Base-by-base conservation (phyloP, 2,113 vertebrate species). In the Amblyopsis rosae region DNA sequence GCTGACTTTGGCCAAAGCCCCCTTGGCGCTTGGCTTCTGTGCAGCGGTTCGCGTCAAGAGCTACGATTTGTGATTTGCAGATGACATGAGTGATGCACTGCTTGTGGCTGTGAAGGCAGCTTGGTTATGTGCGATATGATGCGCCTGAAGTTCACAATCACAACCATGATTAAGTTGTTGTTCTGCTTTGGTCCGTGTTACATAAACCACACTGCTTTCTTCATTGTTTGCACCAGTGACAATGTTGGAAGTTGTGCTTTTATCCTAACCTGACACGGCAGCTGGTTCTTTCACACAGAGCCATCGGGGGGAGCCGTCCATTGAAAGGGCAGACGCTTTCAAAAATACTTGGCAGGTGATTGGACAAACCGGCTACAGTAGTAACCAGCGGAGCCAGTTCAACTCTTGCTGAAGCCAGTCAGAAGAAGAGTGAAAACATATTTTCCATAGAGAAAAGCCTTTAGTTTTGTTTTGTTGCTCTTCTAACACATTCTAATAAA, bases 1-100 rank as follows among this genome's bases (percentile, higher is more conserved):
- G 93, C 92, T 86, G 93, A 94, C 92, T 93, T 89, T 88, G 93
- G 84, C 91, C 77, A 66, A 89, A 93, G 94, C 93, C 94, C 92
- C 94, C 94, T 94, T 92, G 94, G 96, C 94, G 91, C 91, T 94
- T 94, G 91, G 94, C 93, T 90, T 76, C 92, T 94, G 95, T 93
- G 94, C 95, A 96, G 92, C 94, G 94, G 91, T 93, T 96, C 75
- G 86, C 94, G 93, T 96, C 92, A 94, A 91, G 93, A 94, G 94
- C 93, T 94, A 89, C 91, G 91, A 94, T 94, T 94, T 95, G 92
- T 94, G 95, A 96, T 96, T 96, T 95, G 94, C 92, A 95, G 94
- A 97, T 97, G 95, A 95, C 95, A 95, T 94, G 93, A 93, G 92
- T 94, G 90, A 92, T 92, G 93, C 91, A 92, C 93, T 49, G 93